phyloP scores from a whole-genome alignment of 1,140 invertebrate species.

The Patella vulgata region DNA sequence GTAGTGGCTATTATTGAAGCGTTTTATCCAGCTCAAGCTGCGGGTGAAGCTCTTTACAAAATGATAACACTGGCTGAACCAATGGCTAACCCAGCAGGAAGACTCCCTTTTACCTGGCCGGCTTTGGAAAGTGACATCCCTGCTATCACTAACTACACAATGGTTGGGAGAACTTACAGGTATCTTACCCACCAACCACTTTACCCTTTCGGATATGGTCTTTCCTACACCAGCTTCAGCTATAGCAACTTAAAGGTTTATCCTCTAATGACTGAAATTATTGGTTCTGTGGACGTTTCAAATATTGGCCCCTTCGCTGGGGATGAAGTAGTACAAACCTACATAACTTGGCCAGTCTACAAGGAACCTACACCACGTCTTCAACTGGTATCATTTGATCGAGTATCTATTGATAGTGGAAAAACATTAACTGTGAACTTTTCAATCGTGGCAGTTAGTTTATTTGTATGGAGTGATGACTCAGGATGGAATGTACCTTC shows the following conservation, averaged over 20 bases:
- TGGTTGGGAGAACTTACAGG: conserved; percentile 50
- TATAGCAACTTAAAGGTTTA: conserved; percentile 37
- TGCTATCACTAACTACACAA: conserved; percentile 47
- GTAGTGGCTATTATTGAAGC: conserved; percentile 49
- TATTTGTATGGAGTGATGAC: conserved; percentile 33
- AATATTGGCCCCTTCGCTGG: conserved; percentile 45
- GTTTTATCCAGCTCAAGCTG: conserved; percentile 52
- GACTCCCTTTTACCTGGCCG: conserved; percentile 54
- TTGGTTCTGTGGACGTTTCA: conserved; percentile 33
- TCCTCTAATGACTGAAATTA: conserved; percentile 23
- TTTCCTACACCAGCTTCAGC: conserved; percentile 50
- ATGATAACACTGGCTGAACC: conserved; percentile 30
- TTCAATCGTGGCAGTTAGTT: conserved; percentile 17
- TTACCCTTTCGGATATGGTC: conserved; percentile 58
- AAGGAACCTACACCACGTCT: conserved; percentile 39
- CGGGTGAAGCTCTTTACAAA: conserved; percentile 44
- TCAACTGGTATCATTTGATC: conserved; percentile 44
- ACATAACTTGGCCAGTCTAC: conserved; percentile 40
- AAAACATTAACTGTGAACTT: conserved; percentile 4
- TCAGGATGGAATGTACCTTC: too few relatives aligned
- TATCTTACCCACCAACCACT: conserved; percentile 46
- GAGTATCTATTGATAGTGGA: conserved; percentile 13
- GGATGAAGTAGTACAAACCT: conserved; percentile 54
- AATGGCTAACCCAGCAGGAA: conserved; percentile 46
- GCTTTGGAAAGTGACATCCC: conserved; percentile 36